A percentile compares a stretch with the other conserved stretches of the same genome.
These are phyloP conservation scores for Ceratotherium simum DNA, from an alignment of 2,113 vertebrate species.

Conservation along the genomic window DNA sequence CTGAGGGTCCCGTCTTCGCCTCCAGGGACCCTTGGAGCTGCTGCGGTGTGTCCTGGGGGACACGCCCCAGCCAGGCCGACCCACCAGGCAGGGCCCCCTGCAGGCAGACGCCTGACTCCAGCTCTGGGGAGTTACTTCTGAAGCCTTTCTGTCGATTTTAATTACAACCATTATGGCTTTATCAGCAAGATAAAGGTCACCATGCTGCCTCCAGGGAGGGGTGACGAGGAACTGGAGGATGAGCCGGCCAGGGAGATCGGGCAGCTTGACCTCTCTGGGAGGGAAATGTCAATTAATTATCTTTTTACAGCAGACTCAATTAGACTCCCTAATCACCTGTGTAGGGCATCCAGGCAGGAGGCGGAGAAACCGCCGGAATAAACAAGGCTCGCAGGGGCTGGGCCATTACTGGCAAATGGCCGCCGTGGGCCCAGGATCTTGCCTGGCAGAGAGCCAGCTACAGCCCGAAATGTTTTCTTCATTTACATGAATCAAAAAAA, in stretches of 20 bases:
- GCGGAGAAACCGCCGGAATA: background rate
- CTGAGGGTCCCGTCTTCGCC: background rate
- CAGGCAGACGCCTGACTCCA: background rate
- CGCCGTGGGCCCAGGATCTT: constrained; percentile 71
- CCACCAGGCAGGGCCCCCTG: background rate
- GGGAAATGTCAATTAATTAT: constrained; percentile 90
- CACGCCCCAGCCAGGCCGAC: background rate
- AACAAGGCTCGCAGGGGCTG: constrained; percentile 11
- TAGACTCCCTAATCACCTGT: constrained; percentile 88
- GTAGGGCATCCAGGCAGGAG: constrained; percentile 82
- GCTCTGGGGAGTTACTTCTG: constrained; percentile 28
- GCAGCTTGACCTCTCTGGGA: constrained; percentile 89
- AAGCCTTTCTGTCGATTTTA: constrained; percentile 79
- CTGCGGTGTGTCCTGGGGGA: background rate
- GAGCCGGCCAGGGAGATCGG: constrained; percentile 79
- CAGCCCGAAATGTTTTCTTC: constrained; percentile 59
- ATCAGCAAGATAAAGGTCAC: constrained; percentile 87
- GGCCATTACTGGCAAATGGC: constrained; percentile 44
- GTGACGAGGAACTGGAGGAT: constrained; percentile 73
- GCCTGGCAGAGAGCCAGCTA: constrained; percentile 69
- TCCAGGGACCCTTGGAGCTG: too few relatives aligned
- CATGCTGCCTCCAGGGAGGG: constrained; percentile 76
- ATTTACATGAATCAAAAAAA: constrained; percentile 71
- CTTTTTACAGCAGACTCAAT: constrained; percentile 88
- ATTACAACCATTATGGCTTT: constrained; percentile 82